These are phyloP conservation scores for Drosophila kurseongensis DNA, from an alignment of 1,140 invertebrate genomes.

Conservation along the genomic window DNA sequence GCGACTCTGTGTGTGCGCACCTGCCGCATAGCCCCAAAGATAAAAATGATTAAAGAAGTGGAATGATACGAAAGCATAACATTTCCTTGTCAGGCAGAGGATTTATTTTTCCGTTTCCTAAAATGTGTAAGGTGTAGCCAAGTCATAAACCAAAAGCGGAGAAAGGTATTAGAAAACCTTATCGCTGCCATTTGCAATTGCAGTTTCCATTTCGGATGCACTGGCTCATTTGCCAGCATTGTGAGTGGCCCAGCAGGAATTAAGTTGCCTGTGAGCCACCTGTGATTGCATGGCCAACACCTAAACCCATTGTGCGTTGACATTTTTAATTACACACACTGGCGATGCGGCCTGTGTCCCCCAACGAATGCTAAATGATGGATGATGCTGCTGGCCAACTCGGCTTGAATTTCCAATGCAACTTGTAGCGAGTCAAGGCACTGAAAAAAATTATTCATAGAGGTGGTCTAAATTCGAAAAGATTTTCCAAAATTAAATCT, in stretches of 20 bases:
- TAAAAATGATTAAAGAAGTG: constrained; percentile 40
- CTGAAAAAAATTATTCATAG: neutral
- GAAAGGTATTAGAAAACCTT: constrained; percentile 15
- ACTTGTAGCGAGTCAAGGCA: neutral
- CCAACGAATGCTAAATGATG: constrained; percentile 65
- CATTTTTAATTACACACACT: constrained; percentile 76
- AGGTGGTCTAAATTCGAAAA: neutral
- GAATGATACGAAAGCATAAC: constrained; percentile 4
- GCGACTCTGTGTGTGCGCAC: constrained; percentile 2
- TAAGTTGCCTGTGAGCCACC: constrained; percentile 11
- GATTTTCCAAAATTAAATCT: neutral
- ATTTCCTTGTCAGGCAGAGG: neutral
- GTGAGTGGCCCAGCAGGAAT: constrained; percentile 25
- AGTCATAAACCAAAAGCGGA: neutral
- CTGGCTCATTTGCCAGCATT: constrained; percentile 14
- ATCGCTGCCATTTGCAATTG: constrained; percentile 28
- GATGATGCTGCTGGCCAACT: constrained; percentile 50
- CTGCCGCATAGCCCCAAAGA: neutral
- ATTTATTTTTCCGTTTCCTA: constrained; percentile 11
- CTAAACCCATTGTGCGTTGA: constrained; percentile 70
- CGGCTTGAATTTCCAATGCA: constrained; percentile 41
- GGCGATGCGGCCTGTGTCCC: constrained; percentile 18
- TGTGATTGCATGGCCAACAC: constrained; percentile 70
- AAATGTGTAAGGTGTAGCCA: neutral
- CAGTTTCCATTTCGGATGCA: constrained; percentile 21